Evolutionary conservation across 2,797 vertebrate genomes (phyloP).

Genomic region (Artibeus jamaicensis): DNA sequence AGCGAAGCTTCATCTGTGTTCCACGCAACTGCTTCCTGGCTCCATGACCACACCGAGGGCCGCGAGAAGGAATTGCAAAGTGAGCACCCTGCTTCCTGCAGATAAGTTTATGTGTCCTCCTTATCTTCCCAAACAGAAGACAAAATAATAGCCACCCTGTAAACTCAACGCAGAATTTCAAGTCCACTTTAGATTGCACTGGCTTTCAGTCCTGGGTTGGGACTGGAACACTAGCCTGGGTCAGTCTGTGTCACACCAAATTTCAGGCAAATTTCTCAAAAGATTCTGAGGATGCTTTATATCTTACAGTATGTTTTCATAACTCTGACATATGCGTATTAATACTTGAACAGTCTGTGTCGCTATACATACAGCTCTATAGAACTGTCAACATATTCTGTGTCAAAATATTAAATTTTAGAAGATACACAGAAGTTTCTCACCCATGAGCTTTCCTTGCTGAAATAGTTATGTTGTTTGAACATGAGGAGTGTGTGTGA

Average conservation of each 20-base stretch:
- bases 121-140: slow-evolving; percentile 47
- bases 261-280: background rate
- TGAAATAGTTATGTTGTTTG: background rate
- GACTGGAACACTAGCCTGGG: background rate
- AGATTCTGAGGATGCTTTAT: background rate
- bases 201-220: background rate
- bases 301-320: background rate
- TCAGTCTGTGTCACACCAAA: background rate
- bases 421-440: background rate
- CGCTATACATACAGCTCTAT: background rate
- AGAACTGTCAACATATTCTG: background rate
- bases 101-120: slow-evolving; percentile 66
- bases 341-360: background rate
- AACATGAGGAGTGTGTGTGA: background rate
- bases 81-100: slow-evolving; percentile 63
- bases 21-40: slow-evolving; percentile 21
- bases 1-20: slow-evolving; percentile 35
- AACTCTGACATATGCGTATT: background rate
- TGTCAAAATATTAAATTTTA: background rate
- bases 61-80: slow-evolving; percentile 54
- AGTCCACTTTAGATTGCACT: background rate
- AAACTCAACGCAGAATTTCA: slow-evolving; percentile 54
- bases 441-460: background rate
- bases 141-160: slow-evolving; percentile 43
- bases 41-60: slow-evolving; percentile 52